phyloP scores from a whole-genome alignment of 2,888 invertebrate species.

The Horisme vitalbata region DNA sequence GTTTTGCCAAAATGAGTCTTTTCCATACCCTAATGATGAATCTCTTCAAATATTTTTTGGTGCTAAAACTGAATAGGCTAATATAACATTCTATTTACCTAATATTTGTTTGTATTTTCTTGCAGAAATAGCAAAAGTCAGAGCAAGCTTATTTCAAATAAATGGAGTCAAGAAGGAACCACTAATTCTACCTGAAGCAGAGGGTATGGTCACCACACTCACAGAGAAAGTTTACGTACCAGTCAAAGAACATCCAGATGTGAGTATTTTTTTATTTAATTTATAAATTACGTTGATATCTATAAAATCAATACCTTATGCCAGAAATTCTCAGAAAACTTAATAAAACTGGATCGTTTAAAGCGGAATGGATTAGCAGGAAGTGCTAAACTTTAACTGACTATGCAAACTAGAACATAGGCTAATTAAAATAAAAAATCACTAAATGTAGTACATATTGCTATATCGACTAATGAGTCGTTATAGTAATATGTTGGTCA shows the following conservation, averaged over 20 bases:
- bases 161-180: constrained; percentile 98
- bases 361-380: constrained; percentile 19
- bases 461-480: too few relatives aligned
- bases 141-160: constrained; percentile 99
- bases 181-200: constrained; percentile 93
- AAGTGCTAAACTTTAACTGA: constrained; percentile 7
- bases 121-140: constrained; percentile 98
- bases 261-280: constrained; percentile 84
- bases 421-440: too few relatives aligned
- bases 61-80: too few relatives aligned
- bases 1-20: background rate
- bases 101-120: constrained; percentile 59
- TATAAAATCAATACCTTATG: background rate
- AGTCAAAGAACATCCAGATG: constrained; percentile 99
- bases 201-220: constrained; percentile 94
- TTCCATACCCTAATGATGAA: too few relatives aligned
- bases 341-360: constrained; percentile 36
- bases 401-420: background rate
- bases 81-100: background rate
- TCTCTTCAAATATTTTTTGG: too few relatives aligned
- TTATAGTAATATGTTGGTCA: too few relatives aligned
- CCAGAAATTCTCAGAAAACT: constrained; percentile 30
- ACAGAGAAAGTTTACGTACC: constrained; percentile 99
- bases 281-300: background rate
- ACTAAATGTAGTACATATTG: too few relatives aligned